Conservation (phyloP, 1,140 invertebrate genomes). For the Drosophila pruinosa region DNA sequence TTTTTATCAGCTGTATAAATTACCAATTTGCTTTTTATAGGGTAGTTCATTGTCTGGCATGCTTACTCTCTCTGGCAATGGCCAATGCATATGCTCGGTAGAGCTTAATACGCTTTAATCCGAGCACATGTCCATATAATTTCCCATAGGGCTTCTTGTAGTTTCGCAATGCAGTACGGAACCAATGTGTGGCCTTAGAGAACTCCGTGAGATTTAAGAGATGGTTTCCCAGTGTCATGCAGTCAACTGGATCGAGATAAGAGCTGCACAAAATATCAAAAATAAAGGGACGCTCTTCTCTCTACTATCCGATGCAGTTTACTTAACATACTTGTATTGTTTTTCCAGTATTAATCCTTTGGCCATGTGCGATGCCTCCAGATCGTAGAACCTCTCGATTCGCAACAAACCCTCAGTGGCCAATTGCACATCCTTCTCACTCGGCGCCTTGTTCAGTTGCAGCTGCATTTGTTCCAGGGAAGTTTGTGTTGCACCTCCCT, state of each 20-base stretch:
- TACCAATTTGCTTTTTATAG: background rate
- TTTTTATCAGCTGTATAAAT: background rate
- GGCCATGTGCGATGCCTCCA: conserved; percentile 47
- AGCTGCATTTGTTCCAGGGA: conserved; percentile 13
- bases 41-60: background rate
- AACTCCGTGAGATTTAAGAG: conserved; percentile 29
- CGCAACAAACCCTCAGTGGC: conserved; percentile 33
- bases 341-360: conserved; percentile 31
- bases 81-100: conserved; percentile 39
- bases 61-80: conserved; percentile 36
- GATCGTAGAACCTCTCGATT: conserved; percentile 44
- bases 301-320: background rate
- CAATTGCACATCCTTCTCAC: conserved; percentile 12
- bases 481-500: background rate
- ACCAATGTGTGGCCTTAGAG: conserved; percentile 39
- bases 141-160: conserved; percentile 7
- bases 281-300: too few species aligned
- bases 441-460: background rate
- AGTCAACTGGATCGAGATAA: conserved; percentile 27
- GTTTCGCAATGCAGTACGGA: conserved; percentile 39
- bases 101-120: conserved; percentile 25
- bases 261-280: conserved; percentile 3
- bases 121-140: conserved; percentile 29
- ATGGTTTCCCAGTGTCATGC: conserved; percentile 24
- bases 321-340: conserved; percentile 40